Percentiles rank a stretch among this genome's conserved stretches.
Conservation (phyloP, 2,797 vertebrate genomes). For the Falco peregrinus region DNA sequence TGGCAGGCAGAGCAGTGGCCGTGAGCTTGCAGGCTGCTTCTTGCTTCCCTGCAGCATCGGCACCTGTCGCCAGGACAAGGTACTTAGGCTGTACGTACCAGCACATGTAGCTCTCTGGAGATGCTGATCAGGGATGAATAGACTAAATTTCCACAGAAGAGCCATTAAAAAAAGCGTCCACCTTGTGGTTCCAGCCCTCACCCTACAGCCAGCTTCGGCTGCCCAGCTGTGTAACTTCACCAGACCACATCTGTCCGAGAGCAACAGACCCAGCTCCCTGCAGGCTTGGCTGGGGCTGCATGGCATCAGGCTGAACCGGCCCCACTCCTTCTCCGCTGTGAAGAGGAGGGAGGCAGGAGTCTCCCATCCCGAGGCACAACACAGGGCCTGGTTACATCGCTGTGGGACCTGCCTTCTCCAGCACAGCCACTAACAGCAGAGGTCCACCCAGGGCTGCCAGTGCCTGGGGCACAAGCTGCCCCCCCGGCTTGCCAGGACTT, state of each 20-base stretch:
- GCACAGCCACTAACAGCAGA: rapidly evolving
- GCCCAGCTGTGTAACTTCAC: background rate
- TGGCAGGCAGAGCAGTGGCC: rapidly evolving
- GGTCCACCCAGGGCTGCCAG: background rate
- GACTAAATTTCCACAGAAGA: background rate
- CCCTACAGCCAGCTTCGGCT: background rate
- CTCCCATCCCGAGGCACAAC: background rate
- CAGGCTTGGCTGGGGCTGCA: too few relatives aligned
- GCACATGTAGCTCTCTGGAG: background rate
- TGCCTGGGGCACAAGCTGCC: rapidly evolving
- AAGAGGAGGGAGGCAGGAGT: background rate
- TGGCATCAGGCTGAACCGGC: too few relatives aligned
- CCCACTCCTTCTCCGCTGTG: background rate
- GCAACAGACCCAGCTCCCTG: background rate
- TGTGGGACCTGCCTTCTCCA: background rate
- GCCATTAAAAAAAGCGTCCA: background rate
- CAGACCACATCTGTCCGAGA: background rate
- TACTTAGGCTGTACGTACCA: background rate
- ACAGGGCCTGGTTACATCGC: background rate
- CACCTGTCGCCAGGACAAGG: too few relatives aligned
- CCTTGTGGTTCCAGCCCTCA: background rate
- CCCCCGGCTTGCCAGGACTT: background rate
- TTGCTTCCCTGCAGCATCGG: background rate
- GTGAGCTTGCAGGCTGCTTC: background rate
- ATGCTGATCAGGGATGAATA: background rate